Percentiles rank a stretch among this genome's conserved stretches.
Conservation (phyloP, 2,888 invertebrate genomes). For the Drosophila rubida region DNA sequence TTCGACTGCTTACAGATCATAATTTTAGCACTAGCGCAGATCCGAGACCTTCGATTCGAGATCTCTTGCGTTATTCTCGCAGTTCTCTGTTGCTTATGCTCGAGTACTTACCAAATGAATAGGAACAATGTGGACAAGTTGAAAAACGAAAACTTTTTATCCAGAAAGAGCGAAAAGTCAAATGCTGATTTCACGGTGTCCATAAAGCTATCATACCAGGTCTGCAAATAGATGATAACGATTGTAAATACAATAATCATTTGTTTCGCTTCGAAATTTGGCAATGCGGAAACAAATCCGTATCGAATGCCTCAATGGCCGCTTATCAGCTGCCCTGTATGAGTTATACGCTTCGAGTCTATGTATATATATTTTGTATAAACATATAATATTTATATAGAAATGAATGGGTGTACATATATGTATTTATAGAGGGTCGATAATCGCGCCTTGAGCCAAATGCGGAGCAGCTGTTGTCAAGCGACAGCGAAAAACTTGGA, state of each 20-base stretch:
- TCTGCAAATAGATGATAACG: slow-evolving; percentile 85
- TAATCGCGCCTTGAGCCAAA: slow-evolving; percentile 47
- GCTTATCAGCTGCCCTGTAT: slow-evolving; percentile 49
- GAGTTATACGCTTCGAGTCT: slow-evolving; percentile 9
- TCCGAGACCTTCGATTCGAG: slow-evolving; percentile 27
- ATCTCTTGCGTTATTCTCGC: not conserved
- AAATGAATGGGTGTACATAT: slow-evolving; percentile 1
- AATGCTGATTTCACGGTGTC: slow-evolving; percentile 90
- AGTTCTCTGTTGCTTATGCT: not conserved
- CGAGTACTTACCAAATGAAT: slow-evolving; percentile 94
- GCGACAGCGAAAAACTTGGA: slow-evolving; percentile 30
- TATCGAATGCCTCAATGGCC: slow-evolving; percentile 24
- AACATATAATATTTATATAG: slow-evolving; percentile 1
- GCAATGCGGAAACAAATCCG: slow-evolving; percentile 49
- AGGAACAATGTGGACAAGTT: slow-evolving; percentile 94
- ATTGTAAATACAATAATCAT: slow-evolving; percentile 8
- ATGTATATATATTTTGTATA: slow-evolving; percentile 9
- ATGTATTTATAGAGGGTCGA: slow-evolving; percentile 30
- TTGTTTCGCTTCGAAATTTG: slow-evolving; percentile 11
- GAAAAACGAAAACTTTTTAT: slow-evolving; percentile 91
- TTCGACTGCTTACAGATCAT: slow-evolving; percentile 30
- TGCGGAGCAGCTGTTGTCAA: slow-evolving; percentile 46
- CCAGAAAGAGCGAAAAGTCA: slow-evolving; percentile 92
- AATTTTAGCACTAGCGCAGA: slow-evolving; percentile 38
- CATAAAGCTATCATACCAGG: slow-evolving; percentile 89